These are phyloP conservation scores for Micrasema longulum DNA, from an alignment of 1,140 invertebrate species.

Conservation along the genomic window DNA sequence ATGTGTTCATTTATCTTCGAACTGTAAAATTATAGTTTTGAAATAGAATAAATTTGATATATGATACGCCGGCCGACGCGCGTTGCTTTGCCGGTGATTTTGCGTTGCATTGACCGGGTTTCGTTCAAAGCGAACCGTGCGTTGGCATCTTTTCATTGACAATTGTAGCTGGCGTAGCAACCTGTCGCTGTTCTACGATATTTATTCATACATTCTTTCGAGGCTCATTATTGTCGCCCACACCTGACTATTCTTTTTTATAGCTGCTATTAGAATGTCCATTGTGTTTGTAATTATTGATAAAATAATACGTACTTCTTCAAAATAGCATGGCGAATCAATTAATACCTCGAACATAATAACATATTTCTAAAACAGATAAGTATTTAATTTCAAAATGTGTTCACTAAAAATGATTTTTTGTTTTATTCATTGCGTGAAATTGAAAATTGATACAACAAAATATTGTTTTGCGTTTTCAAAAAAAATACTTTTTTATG, in stretches of 20 bases:
- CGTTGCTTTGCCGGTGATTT: constrained; percentile 3
- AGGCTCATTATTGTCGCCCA: too few relatives aligned
- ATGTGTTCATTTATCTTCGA: constrained; percentile 37
- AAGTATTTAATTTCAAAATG: too few relatives aligned
- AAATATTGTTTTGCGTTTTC: too few relatives aligned
- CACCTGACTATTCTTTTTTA: neutral
- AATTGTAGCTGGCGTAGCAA: neutral
- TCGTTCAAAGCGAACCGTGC: neutral
- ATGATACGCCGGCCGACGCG: constrained; percentile 13
- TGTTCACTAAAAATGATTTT: too few relatives aligned
- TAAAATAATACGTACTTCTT: neutral
- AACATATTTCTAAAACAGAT: too few relatives aligned
- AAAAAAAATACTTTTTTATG: too few relatives aligned
- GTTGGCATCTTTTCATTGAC: constrained; percentile 2
- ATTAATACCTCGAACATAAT: too few relatives aligned
- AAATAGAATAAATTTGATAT: constrained; percentile 37
- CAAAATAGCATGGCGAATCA: neutral
- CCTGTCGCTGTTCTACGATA: neutral
- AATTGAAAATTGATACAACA: too few relatives aligned
- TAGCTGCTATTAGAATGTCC: neutral
- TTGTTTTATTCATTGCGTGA: too few relatives aligned
- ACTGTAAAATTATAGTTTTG: constrained; percentile 39
- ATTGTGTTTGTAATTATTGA: neutral
- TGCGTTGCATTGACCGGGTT: neutral
- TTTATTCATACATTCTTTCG: neutral